Conservation (phyloP, 2,888 invertebrate genomes). For the Listrodromus nycthemerus region DNA sequence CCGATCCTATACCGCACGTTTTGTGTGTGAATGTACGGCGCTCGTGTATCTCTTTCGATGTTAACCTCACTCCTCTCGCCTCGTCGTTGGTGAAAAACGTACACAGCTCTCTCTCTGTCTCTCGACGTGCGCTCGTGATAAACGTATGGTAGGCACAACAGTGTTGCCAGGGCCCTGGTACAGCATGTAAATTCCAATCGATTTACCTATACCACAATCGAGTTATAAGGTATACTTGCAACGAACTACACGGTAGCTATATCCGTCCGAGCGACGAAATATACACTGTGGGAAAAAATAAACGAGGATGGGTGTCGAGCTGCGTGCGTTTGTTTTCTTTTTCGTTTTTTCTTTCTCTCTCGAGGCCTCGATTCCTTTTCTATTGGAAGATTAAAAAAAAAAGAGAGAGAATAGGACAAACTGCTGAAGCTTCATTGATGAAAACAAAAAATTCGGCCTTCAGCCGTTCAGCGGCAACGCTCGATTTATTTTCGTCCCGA, state of each 20-base stretch:
- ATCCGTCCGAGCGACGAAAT: conserved; percentile 19
- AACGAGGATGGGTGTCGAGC: conserved; percentile 18
- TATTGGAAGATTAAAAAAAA: conserved; percentile 14
- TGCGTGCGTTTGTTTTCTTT: conserved; percentile 15
- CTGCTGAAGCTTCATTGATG: conserved; percentile 26
- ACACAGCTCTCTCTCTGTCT: background rate
- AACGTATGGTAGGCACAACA: conserved; percentile 12
- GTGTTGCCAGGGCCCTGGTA: background rate
- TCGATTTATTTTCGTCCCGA: background rate
- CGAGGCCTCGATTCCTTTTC: conserved; percentile 18
- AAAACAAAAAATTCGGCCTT: conserved; percentile 9
- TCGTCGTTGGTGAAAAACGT: background rate
- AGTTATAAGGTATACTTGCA: conserved; percentile 43
- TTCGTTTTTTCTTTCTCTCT: background rate
- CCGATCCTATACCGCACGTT: background rate
- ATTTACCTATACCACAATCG: conserved; percentile 59
- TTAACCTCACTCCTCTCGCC: conserved; percentile 20
- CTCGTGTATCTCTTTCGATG: background rate
- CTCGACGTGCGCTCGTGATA: background rate
- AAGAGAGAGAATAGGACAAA: background rate
- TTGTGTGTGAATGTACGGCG: conserved; percentile 3
- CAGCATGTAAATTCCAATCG: conserved; percentile 55
- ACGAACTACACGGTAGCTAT: conserved; percentile 27
- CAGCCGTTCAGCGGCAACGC: background rate
- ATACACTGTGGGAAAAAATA: background rate